Evolutionary conservation across 2,888 invertebrate genomes (phyloP).

Genomic region (Arenicola marina): DNA sequence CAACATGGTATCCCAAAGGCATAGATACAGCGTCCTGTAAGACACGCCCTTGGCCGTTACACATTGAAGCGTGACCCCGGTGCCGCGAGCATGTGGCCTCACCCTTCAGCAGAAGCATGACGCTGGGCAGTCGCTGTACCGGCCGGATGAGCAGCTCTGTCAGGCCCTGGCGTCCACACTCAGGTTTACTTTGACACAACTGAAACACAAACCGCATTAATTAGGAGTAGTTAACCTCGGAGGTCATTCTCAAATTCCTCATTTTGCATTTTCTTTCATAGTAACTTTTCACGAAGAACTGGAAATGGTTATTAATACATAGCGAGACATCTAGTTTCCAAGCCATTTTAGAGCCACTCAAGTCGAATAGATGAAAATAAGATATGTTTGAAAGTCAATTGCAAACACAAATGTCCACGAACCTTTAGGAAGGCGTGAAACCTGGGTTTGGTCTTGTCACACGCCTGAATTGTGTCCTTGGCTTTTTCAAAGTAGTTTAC

Average conservation of each 20-base stretch:
- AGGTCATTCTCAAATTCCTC: no score
- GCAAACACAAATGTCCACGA: conserved; percentile 64
- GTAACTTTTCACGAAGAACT: no score
- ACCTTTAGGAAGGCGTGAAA: conserved; percentile 99
- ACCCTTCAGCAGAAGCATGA: conserved; percentile 92
- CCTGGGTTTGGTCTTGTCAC: conserved; percentile 89
- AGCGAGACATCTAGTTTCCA: no score
- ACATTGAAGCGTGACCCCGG: no score
- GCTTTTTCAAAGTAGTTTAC: conserved; percentile 98
- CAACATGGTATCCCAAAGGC: no score
- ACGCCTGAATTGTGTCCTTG: conserved; percentile 87
- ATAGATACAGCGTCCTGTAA: no score
- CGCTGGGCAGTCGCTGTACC: conserved; percentile 95
- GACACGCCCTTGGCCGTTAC: no score
- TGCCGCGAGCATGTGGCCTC: conserved; percentile 58
- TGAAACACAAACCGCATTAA: conserved; percentile 66
- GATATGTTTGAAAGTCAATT: background rate
- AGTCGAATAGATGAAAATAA: background rate
- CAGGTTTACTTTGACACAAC: conserved; percentile 77
- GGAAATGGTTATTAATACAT: background rate
- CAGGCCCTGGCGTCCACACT: conserved; percentile 93
- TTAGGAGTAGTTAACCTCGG: no score
- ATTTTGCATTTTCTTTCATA: no score
- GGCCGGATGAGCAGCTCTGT: conserved; percentile 96
- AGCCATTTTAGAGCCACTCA: no score